Base-by-base conservation (phyloP, 2,888 invertebrate genomes). In the Stegana nigrithorax region DNA sequence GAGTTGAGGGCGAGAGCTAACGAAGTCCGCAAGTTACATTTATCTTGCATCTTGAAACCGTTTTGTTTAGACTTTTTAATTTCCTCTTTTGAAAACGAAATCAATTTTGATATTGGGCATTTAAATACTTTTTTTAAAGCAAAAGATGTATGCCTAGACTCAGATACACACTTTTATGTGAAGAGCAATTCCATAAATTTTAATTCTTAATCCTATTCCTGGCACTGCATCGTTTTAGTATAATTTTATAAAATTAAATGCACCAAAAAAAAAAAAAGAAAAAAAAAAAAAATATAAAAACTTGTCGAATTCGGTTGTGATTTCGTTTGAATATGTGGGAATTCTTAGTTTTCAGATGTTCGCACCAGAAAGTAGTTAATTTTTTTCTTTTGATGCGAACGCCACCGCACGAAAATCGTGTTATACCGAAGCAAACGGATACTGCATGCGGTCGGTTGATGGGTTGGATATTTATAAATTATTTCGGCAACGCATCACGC, bases 401-500 rank as follows among this genome's bases (percentile, higher is more conserved):
- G 64, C 67, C 45, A 62, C 55, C 71, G 59, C 76, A 75, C 75
- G 75, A 76, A 78, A 75, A 75, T 75, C 75, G 75, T n/a, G n/a
- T n/a, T n/a, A 39, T 39, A n/a, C 14, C 14, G 17, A 39, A 17
- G 39, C 29, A 7, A 29, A 7, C 6, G n/a, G 39, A 39, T 39
- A 17, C 39, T 17, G n/a, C 39, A 66, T 47, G 67, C 75, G 67
- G 21, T 56, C 39, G 56, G 14, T n/a, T 39, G 69, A 70, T 76
- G 72, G 71, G 75, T 70, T 75, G 75, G 71, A 78, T 77, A 78
- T 78, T 73, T 79, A 81, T 79, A 82, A 82, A 82, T 82, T 82
- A 82, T 78, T 78, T 83, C 73, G 78, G 83, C 81, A 83, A 84
- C 83, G 83, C 81, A 83, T 84, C 83, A 83, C 84, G 83, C 83